These are phyloP conservation scores for Timema cristinae DNA, from an alignment of 2,888 invertebrate genomes.

Conservation along the genomic window DNA sequence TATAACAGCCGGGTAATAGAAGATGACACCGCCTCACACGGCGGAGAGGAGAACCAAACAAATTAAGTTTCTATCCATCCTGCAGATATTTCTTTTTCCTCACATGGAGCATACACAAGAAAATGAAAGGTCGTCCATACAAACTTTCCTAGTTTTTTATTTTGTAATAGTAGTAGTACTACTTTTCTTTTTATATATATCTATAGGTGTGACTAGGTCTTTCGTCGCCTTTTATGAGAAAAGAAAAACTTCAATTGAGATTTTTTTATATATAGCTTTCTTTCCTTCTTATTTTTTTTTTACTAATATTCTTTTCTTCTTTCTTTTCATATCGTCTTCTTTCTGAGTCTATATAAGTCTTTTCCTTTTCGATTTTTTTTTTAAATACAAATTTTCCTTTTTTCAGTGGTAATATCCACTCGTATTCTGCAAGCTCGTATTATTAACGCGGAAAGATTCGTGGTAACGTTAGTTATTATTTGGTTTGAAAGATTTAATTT, in stretches of 20 bases:
- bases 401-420: no score
- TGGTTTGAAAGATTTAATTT: no score
- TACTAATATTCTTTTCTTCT: neutral
- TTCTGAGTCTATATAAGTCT: neutral
- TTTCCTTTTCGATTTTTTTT: neutral
- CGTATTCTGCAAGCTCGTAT: no score
- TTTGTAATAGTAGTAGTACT: neutral
- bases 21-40: neutral
- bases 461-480: no score
- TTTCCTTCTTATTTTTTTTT: slow-evolving; percentile 11
- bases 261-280: neutral
- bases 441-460: no score
- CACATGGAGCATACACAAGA: neutral
- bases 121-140: slow-evolving; percentile 12
- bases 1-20: neutral
- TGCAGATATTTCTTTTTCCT: neutral
- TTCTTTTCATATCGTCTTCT: neutral
- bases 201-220: neutral
- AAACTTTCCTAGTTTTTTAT: neutral
- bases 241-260: neutral
- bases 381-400: no score
- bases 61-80: slow-evolving; percentile 21
- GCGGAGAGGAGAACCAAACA: slow-evolving; percentile 18
- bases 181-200: neutral
- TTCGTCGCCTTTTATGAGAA: slow-evolving; percentile 12